A percentile compares a stretch with the other conserved stretches of the same genome.
Conservation (phyloP, 2,113 vertebrate genomes). For the Leptosomus discolor region DNA sequence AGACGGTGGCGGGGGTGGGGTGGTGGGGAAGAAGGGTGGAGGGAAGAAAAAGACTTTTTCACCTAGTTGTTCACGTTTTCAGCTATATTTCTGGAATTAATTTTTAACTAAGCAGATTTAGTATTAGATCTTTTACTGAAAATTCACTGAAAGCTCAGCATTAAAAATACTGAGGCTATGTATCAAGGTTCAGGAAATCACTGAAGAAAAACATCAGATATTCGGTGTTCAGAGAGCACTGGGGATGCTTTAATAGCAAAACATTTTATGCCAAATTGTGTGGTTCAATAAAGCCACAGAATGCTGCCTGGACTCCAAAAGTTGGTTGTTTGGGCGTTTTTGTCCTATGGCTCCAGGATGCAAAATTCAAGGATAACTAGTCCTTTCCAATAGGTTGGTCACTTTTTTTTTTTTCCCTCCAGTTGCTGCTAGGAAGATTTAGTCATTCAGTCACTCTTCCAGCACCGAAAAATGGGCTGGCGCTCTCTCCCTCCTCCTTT, state of each 20-base stretch:
- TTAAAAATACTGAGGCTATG: background rate
- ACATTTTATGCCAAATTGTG: background rate
- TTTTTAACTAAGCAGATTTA: background rate
- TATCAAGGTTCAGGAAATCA: background rate
- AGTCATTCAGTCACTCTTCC: background rate
- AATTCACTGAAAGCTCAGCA: background rate
- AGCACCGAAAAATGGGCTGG: background rate
- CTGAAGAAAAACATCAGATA: background rate
- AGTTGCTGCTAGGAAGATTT: background rate
- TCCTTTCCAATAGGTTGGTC: background rate
- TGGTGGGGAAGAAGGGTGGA: fast-evolving
- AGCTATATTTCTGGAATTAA: background rate
- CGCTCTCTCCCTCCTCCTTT: background rate
- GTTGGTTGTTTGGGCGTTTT: background rate
- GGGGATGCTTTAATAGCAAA: background rate
- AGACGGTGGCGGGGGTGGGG: fast-evolving
- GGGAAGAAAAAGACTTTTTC: background rate
- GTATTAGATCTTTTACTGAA: background rate
- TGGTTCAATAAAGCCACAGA: background rate
- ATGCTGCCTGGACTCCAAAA: background rate
- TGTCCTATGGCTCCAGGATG: background rate
- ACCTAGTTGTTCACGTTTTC: background rate
- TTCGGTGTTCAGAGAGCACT: background rate
- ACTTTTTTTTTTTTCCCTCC: background rate
- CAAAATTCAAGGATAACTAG: background rate